Evolutionary conservation across 2,797 vertebrate species (phyloP).

Genomic region (Anabas testudineus): DNA sequence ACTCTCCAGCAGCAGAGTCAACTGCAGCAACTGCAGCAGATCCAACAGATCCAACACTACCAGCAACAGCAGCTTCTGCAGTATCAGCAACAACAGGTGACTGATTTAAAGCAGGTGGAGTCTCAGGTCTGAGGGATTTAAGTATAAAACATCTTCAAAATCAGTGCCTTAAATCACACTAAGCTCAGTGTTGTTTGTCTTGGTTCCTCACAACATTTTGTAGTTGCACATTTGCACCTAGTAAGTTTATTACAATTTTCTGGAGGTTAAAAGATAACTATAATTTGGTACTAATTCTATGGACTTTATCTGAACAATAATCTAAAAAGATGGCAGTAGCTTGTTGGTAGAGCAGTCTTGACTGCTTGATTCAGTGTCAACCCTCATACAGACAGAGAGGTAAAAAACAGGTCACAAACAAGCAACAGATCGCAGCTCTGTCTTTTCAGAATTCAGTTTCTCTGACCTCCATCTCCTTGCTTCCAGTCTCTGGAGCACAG

Average conservation of each 20-base stretch:
- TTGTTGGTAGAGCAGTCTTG: no score
- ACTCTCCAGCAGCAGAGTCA: constrained; percentile 87
- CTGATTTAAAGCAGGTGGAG: constrained; percentile 28
- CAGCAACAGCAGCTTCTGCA: constrained; percentile 88
- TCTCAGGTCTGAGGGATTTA: constrained; percentile 14
- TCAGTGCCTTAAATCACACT: no score
- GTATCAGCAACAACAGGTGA: constrained; percentile 88
- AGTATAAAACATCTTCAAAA: no score
- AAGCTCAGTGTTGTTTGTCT: no score
- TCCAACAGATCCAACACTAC: constrained; percentile 89
- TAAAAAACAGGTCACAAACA: constrained; percentile 4
- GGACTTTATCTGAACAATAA: no score
- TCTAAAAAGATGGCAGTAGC: no score
- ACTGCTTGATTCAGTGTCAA: not conserved
- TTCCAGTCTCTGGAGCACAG: constrained; percentile 83
- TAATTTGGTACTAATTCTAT: no score
- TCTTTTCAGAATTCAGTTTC: constrained; percentile 3
- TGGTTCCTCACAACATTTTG: no score
- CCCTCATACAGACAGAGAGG: constrained; percentile 9
- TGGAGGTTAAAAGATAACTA: no score
- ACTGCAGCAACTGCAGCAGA: constrained; percentile 88
- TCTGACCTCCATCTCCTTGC: constrained; percentile 32
- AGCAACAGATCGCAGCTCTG: constrained; percentile 3
- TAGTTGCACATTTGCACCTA: no score
- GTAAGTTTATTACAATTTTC: no score